phyloP scores from a whole-genome alignment of 1,140 invertebrate genomes.

The Leptinotarsa defecta region DNA sequence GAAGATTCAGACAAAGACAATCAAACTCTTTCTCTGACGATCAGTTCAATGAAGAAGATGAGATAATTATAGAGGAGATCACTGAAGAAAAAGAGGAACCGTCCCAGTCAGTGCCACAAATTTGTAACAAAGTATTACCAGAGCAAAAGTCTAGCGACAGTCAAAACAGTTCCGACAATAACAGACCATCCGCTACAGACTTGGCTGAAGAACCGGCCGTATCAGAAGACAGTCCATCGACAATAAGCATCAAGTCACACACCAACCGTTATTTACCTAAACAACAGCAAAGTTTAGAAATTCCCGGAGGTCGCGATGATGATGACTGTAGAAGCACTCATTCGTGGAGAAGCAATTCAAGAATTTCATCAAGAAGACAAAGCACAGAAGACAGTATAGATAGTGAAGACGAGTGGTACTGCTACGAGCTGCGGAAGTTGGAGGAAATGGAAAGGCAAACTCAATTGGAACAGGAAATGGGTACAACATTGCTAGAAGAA shows the following conservation, averaged over 20 bases:
- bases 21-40: constrained; percentile 71
- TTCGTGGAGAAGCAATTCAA: constrained; percentile 81
- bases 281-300: constrained; percentile 80
- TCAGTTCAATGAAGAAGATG: constrained; percentile 60
- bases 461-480: constrained; percentile 68
- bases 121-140: constrained; percentile 35
- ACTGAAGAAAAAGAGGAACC: constrained; percentile 53
- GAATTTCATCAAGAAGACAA: constrained; percentile 84
- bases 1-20: constrained; percentile 79
- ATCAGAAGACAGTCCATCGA: constrained; percentile 67
- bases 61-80: constrained; percentile 58
- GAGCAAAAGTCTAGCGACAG: constrained; percentile 56
- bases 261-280: constrained; percentile 65
- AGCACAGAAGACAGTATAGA: constrained; percentile 92
- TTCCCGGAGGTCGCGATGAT: constrained; percentile 73
- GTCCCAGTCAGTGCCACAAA: constrained; percentile 36
- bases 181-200: constrained; percentile 39
- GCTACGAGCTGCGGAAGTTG: constrained; percentile 83
- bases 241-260: constrained; percentile 63
- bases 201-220: constrained; percentile 39
- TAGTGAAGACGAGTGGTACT: constrained; percentile 92
- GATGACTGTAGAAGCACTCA: constrained; percentile 85
- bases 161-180: constrained; percentile 51
- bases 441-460: constrained; percentile 83
- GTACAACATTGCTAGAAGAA: constrained; percentile 64